Percentiles rank a stretch among this genome's conserved stretches.
phyloP scores from a whole-genome alignment of 2,888 invertebrate genomes.

The Salticus scenicus region DNA sequence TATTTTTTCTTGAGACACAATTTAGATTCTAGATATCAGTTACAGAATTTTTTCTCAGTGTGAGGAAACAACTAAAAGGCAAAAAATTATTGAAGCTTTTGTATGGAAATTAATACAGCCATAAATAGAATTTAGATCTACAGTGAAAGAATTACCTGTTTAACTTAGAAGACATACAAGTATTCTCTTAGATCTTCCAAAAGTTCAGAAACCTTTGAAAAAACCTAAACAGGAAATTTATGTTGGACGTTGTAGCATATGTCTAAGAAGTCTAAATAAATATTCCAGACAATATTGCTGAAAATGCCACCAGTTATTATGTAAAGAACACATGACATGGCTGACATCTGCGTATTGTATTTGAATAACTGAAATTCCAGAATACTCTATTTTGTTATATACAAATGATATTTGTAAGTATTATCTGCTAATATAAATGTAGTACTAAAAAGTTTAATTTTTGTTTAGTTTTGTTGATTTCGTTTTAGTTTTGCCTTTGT shows the following conservation, averaged over 20 bases:
- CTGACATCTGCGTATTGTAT: too few relatives aligned
- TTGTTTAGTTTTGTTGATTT: not conserved
- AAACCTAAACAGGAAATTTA: not conserved
- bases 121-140: not conserved
- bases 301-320: too few relatives aligned
- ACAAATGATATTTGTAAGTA: too few relatives aligned
- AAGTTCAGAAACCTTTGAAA: not conserved
- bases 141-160: not conserved
- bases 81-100: not conserved
- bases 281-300: too few relatives aligned
- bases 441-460: not conserved
- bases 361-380: too few relatives aligned
- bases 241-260: not conserved
- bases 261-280: too few relatives aligned
- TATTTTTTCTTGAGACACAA: too few relatives aligned
- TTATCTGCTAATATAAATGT: too few relatives aligned
- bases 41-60: too few relatives aligned
- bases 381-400: too few relatives aligned
- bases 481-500: slow-evolving; percentile 17
- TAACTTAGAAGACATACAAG: not conserved
- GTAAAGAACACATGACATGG: too few relatives aligned
- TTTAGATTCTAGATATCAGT: too few relatives aligned
- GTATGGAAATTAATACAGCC: not conserved
- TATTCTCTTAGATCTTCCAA: slow-evolving; percentile 15
- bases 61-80: not conserved